These are phyloP conservation scores for Ascidia mentula DNA, from an alignment of 23 tunicate species.

Conservation along the genomic window DNA sequence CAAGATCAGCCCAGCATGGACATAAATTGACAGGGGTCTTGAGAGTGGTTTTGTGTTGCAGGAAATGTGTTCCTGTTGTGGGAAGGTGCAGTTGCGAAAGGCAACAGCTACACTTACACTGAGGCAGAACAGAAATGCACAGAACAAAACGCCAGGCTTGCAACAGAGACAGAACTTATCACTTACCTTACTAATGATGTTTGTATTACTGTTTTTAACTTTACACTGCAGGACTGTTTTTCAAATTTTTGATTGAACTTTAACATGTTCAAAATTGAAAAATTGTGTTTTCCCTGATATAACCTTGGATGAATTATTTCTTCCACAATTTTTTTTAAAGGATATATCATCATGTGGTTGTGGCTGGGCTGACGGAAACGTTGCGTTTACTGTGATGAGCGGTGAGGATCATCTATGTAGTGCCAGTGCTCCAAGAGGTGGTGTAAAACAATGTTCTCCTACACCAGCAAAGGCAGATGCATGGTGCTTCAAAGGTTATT, in stretches of 20 bases:
- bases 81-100: constrained; percentile 66
- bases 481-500: constrained; percentile 76
- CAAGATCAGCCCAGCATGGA: too few relatives aligned
- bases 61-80: constrained; percentile 74
- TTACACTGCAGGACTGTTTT: background rate
- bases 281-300: too few relatives aligned
- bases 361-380: constrained; percentile 63
- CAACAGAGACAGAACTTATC: constrained; percentile 45
- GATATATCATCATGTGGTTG: constrained; percentile 85
- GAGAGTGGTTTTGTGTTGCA: constrained; percentile 2
- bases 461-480: constrained; percentile 70
- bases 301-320: background rate
- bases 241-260: too few relatives aligned
- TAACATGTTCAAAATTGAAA: too few relatives aligned
- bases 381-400: constrained; percentile 36
- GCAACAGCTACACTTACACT: constrained; percentile 59
- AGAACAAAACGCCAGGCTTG: constrained; percentile 40
- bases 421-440: constrained; percentile 36
- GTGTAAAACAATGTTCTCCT: constrained; percentile 50
- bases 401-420: constrained; percentile 30
- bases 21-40: too few relatives aligned
- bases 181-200: constrained; percentile 37
- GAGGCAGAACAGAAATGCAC: constrained; percentile 54
- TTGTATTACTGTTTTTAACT: background rate
- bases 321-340: constrained; percentile 14